Percentiles rank a stretch among this genome's conserved stretches.
Evolutionary conservation across 1,140 invertebrate genomes (phyloP).

Genomic region (Tyrophagus putrescentiae): DNA sequence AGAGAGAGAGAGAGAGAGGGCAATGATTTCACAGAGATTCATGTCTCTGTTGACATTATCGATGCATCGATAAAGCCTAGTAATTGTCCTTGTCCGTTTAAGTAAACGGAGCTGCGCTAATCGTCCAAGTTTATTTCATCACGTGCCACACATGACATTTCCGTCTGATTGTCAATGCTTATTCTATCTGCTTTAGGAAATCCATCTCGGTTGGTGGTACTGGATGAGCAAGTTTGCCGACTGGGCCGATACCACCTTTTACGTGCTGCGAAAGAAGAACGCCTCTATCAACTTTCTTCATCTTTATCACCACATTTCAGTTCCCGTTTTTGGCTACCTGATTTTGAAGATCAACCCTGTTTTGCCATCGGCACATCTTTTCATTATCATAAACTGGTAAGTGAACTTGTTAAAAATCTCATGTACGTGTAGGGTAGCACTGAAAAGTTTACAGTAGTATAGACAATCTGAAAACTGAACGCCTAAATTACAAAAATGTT

Average conservation of each 20-base stretch:
- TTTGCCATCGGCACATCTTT: neutral
- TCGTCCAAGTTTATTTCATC: neutral
- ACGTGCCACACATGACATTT: too few relatives aligned
- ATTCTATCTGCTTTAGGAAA: slow-evolving; percentile 2
- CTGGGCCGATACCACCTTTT: slow-evolving; percentile 42
- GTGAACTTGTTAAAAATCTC: too few relatives aligned
- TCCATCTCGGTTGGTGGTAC: slow-evolving; percentile 33
- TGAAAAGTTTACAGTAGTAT: too few relatives aligned
- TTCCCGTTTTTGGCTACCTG: slow-evolving; percentile 51
- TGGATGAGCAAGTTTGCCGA: slow-evolving; percentile 35
- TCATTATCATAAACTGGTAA: slow-evolving; percentile 16
- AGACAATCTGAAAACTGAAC: too few relatives aligned
- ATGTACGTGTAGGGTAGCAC: too few relatives aligned
- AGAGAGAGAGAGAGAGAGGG: too few relatives aligned
- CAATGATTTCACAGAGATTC: neutral
- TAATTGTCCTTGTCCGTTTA: too few relatives aligned
- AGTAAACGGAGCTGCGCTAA: neutral
- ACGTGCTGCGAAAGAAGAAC: slow-evolving; percentile 75
- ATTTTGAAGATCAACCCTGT: slow-evolving; percentile 20
- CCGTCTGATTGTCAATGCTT: neutral
- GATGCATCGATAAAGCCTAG: neutral
- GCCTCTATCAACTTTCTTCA: slow-evolving; percentile 78
- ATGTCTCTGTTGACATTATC: neutral
- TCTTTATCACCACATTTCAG: slow-evolving; percentile 84
- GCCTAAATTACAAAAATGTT: too few relatives aligned